Base-by-base conservation (phyloP, 2,888 invertebrate genomes). In the Malthinus flaveolus region DNA sequence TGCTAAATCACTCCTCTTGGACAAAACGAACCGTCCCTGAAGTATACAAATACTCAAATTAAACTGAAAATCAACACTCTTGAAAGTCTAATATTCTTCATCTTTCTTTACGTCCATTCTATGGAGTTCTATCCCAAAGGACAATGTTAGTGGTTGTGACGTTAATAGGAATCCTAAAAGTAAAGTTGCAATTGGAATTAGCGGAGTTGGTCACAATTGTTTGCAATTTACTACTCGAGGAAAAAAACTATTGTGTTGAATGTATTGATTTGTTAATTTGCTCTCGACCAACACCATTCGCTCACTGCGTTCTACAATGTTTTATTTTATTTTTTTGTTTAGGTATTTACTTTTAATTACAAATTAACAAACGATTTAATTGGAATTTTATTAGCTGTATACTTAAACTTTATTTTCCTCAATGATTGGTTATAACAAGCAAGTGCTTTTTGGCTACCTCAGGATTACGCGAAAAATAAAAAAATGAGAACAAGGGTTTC, bases 1-100 rank as follows among this genome's bases (percentile, higher is more conserved):
- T 63, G 66, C 70, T 73, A 72, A 71, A 72, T 73, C 72, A 73
- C 71, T 64, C 67, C 58, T 62, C 62, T 57, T 58, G 53, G 56
- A 62, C 65, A 65, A 64, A 63, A 63, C 64, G 60, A 60, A 45
- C 59, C 64, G 39, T 63, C 65, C 57, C 65, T 62, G 64, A 61
- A 65, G 69, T 72, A 70, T 72, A 71, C 72, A 72, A 71, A 71
- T 71, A 71, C 71, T 71, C 66, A 69, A 70, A 72, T 73, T 73
- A 71, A 70, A 68, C 67, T 64, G 60, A 64, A 67, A 70, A 68
- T 69, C 69, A 57, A 54, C 67, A 66, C 64, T 23, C 23, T 65
- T 62, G 64, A 65, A 59, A 57, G 59, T 63, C 59, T 61, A 63
- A 61, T 65, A 57, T 54, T 49, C 55, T 53, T 58, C 55, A 49